Conservation (phyloP, 1,140 invertebrate genomes). For the Ericerus pela region DNA sequence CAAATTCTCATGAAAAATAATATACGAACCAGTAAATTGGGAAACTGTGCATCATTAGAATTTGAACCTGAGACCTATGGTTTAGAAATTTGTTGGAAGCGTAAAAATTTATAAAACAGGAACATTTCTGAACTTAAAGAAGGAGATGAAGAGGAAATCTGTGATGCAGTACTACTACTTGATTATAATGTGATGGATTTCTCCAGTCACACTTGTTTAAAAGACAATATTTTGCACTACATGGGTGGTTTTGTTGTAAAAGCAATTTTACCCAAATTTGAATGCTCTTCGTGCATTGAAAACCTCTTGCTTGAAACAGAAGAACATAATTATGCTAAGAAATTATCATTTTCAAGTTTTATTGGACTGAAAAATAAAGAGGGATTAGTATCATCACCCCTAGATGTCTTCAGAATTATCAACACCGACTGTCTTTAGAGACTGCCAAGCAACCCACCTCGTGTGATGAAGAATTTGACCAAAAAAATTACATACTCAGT, state of each 20-base stretch:
- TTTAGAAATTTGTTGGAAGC: not conserved
- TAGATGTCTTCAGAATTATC: no score
- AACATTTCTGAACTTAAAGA: not conserved
- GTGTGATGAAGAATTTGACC: no score
- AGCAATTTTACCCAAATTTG: not conserved
- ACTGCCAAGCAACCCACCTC: no score
- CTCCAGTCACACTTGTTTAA: not conserved
- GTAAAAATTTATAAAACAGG: not conserved
- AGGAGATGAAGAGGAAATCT: not conserved
- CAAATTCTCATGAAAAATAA: constrained; percentile 2
- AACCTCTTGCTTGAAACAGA: no score
- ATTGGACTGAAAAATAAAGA: no score
- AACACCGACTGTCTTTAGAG: no score
- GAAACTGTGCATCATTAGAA: not conserved
- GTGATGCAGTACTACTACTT: not conserved
- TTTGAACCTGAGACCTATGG: not conserved
- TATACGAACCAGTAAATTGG: not conserved
- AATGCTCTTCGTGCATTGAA: no score
- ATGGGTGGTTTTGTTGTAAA: not conserved
- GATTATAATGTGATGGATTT: not conserved
- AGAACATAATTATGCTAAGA: no score
- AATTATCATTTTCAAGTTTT: no score
- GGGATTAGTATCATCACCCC: no score
- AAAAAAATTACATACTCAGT: no score
- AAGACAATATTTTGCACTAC: constrained; percentile 3